Evolutionary conservation across 2,888 invertebrate genomes (phyloP).

Genomic region (Drosophila planitibia): DNA sequence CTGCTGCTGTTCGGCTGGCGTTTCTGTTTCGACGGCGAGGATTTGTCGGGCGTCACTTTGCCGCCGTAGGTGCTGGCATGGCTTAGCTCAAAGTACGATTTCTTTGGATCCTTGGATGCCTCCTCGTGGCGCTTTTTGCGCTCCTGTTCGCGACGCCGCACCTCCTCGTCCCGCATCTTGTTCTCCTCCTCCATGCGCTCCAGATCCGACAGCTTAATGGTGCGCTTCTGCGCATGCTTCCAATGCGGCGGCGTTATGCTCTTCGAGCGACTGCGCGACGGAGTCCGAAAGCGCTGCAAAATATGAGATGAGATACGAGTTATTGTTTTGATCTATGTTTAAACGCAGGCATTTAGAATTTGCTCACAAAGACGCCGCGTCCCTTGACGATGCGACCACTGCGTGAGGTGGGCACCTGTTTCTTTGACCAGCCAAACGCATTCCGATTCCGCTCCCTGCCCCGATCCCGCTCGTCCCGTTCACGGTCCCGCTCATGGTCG

Average conservation of each 20-base stretch:
- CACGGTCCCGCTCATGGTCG: conserved; percentile 63
- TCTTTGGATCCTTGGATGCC: conserved; percentile 85
- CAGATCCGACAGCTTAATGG: conserved; percentile 93
- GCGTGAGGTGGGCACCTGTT: conserved; percentile 85
- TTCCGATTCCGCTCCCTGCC: conserved; percentile 80
- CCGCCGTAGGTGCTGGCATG: conserved; percentile 85
- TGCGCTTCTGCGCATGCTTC: conserved; percentile 94
- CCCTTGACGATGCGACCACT: conserved; percentile 96
- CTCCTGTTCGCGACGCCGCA: conserved; percentile 86
- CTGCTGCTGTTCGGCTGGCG: conserved; percentile 73
- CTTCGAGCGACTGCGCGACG: conserved; percentile 91
- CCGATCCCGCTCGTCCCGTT: conserved; percentile 60
- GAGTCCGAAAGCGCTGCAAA: conserved; percentile 92
- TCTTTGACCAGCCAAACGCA: conserved; percentile 85
- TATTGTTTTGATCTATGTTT: neutral
- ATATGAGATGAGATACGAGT: conserved; percentile 3
- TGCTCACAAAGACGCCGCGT: conserved; percentile 95
- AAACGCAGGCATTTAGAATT: too few relatives aligned
- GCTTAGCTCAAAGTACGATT: conserved; percentile 85
- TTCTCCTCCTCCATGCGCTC: conserved; percentile 91
- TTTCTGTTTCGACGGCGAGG: conserved; percentile 56
- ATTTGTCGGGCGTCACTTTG: conserved; percentile 82
- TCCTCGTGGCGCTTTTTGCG: conserved; percentile 87
- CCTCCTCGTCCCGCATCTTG: conserved; percentile 87
- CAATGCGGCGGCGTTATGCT: conserved; percentile 97